Base-by-base conservation (phyloP, 2,888 invertebrate genomes). In the Synanthedon formicaeformis region DNA sequence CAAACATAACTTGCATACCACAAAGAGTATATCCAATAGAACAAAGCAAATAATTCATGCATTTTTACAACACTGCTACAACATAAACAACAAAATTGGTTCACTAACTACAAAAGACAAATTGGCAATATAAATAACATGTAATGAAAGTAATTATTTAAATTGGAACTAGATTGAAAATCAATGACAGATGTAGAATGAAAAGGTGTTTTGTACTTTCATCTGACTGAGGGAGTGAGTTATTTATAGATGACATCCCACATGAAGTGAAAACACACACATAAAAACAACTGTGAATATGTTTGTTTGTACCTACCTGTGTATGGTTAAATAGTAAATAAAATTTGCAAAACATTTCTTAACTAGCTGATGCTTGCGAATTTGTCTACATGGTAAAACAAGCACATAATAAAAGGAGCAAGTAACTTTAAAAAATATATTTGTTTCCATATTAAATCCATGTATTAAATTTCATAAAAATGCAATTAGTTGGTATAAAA, bases 191-290 rank as follows among this genome's bases (percentile, higher is more conserved):
- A 49, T 16, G 8, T 16, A 49, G 3, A 49, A 49, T 49, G 23
- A 18, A 49, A 49, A 49, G 27, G 52, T 34, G 48, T 13, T 27
- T 51, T 54, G 53, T 56, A 53, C 52, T 56, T 56, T 56, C 55
- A 41, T 52, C 54, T 52, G 54, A 58, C 63, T 64, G 71, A 73
- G 76, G 73, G 69, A 73, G 58, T 63, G 65, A 75, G 75, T 67
- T 85, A 85, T 83, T 81, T 78, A 71, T 85, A 85, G 84, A 77
- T 64, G 64, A 55, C 78, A 74, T 69, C 78, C 76, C 78, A 82
- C 77, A 65, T 80, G 78, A 80, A 72, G 71, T 58, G 65, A 66
- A 66, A 65, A 69, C 69, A 70, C 62, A 69, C 58, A 63, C 67
- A 66, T 64, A 71, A 65, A 66, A 59, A 65, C 62, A 45, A 45